Percentiles rank a stretch among this genome's conserved stretches.
Evolutionary conservation across 2,113 vertebrate genomes (phyloP).

Genomic region (Strix uralensis): DNA sequence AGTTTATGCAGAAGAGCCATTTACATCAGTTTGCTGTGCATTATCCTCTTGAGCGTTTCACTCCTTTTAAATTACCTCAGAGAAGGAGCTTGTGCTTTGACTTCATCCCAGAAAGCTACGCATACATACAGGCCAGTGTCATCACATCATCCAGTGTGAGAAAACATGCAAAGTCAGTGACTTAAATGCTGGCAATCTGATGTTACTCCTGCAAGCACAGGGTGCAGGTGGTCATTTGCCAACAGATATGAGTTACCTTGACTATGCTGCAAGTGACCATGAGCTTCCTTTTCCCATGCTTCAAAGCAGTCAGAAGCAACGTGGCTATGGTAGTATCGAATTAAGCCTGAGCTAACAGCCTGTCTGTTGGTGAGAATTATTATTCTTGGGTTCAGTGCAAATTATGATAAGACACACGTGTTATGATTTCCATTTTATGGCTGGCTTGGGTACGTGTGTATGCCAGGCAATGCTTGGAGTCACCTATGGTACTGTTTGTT

Average conservation of each 20-base stretch:
- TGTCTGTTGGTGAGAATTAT: not conserved
- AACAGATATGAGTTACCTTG: rapidly evolving
- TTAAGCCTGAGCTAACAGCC: not conserved
- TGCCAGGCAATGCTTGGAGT: not conserved
- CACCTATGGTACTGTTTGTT: not conserved
- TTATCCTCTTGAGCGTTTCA: not conserved
- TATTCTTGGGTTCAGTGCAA: not conserved
- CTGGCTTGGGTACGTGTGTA: not conserved
- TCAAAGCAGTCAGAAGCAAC: not conserved
- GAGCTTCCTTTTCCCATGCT: not conserved
- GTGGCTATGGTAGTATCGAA: rapidly evolving
- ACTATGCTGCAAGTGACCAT: rapidly evolving
- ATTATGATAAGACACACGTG: rapidly evolving
- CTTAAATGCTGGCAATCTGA: rapidly evolving
- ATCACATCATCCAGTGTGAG: rapidly evolving
- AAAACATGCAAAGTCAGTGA: rapidly evolving
- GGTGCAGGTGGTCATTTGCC: rapidly evolving
- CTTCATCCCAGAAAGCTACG: not conserved
- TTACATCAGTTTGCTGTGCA: not conserved
- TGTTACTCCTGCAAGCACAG: not conserved
- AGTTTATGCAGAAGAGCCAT: not conserved
- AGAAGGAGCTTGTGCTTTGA: not conserved
- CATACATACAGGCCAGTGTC: not conserved
- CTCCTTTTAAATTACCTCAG: not conserved
- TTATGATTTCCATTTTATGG: not conserved